Base-by-base conservation (phyloP, 1,140 invertebrate genomes). In the Euwallacea similis region DNA sequence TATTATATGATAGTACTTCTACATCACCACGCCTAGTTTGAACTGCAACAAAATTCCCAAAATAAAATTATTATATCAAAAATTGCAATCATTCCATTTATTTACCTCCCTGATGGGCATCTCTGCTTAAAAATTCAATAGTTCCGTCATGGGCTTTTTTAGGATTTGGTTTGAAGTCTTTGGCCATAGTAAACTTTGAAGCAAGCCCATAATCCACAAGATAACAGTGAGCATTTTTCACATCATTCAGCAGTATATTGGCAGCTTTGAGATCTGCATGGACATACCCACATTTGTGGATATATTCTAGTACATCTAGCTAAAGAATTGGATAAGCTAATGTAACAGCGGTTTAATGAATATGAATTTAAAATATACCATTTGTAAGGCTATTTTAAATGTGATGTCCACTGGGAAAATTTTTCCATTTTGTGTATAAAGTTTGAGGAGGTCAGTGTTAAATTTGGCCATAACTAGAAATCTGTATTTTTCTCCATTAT, bases 141-240 rank as follows among this genome's bases (percentile, higher is more conserved):
- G 97, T 98, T 1, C 97, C 97, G 85, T 98, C 93, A 79, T 98
- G 96, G 69, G 95, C 94, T 80, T 91, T 93, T 75, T 93, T 93
- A 0, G 91, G 90, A 84, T 98, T 93, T 33, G 91, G 87, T 80
- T 94, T 95, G 78, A 91, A 95, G 71, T 91, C 89, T 42, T 88
- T 88, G 73, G 88, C 87, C 6, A 87, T 87, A 2, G 85, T 85
- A 70, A 90, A 95, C 75, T 90, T 88, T 16, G 88, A 89, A 7
- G 95, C 96, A 11, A 98, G 83, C 13, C 97, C 97, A 87, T 92
- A 99, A 85, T 99, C 97, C 0, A 98, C 93, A 6, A 98, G 84
- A 82, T 93, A 98, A 0, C 95, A 87, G 82, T 96, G 88, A 75
- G 91, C 87, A 68, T 87, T 85, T 69, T 74, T 71, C 0, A 68